These are phyloP conservation scores for Climacteris rufus DNA, from an alignment of 2,113 vertebrate genomes.

Conservation along the genomic window DNA sequence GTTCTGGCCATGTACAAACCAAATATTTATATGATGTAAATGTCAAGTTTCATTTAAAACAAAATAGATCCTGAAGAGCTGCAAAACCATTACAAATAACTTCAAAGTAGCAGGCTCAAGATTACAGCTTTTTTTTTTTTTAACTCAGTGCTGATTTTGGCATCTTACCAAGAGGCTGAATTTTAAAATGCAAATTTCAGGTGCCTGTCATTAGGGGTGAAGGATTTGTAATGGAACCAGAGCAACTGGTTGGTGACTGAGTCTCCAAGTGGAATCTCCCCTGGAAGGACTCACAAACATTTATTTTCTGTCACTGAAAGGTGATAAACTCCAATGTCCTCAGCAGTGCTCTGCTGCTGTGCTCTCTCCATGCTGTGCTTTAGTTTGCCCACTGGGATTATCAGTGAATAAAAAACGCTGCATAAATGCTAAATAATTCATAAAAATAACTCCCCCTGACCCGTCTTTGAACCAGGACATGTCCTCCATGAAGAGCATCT, in stretches of 20 bases:
- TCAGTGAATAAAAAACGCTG: neutral
- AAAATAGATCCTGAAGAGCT: neutral
- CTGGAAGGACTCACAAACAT: neutral
- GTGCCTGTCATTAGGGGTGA: neutral
- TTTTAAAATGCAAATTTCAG: neutral
- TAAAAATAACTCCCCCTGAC: neutral
- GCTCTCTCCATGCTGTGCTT: neutral
- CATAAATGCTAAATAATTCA: neutral
- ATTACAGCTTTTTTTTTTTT: neutral
- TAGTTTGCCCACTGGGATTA: neutral
- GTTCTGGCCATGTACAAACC: neutral
- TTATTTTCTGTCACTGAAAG: neutral
- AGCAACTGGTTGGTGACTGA: neutral
- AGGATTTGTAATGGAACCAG: neutral
- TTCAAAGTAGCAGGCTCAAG: neutral
- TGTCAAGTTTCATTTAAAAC: constrained; percentile 17
- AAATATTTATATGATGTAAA: neutral
- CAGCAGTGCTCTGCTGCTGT: neutral
- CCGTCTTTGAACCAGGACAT: neutral
- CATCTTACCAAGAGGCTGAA: neutral
- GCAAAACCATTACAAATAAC: neutral
- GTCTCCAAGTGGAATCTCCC: neutral
- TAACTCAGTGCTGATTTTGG: neutral
- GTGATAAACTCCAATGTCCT: neutral
- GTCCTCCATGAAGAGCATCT: neutral